Percentiles rank a stretch among this genome's conserved stretches.
Evolutionary conservation across 2,888 invertebrate genomes (phyloP).

Genomic region (Phorcus lineatus): DNA sequence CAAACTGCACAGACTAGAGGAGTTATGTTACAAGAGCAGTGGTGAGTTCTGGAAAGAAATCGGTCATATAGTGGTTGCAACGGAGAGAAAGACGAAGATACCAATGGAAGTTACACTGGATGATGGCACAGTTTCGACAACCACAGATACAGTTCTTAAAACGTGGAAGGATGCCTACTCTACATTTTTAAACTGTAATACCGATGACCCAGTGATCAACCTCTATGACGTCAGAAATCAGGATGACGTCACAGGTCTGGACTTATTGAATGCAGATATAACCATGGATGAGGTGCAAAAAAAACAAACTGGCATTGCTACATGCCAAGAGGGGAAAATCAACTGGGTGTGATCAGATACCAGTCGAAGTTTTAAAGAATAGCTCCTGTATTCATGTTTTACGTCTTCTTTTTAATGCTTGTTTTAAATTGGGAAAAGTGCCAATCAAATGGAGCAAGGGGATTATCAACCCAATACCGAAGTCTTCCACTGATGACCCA

Average conservation of each 20-base stretch:
- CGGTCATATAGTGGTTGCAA: background rate
- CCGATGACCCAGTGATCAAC: background rate
- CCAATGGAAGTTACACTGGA: background rate
- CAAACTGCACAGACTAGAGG: background rate
- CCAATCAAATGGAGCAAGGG: background rate
- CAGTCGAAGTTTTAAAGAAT: background rate
- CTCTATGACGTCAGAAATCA: background rate
- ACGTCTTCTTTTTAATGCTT: background rate
- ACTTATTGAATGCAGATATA: background rate
- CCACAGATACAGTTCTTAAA: background rate
- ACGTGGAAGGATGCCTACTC: background rate
- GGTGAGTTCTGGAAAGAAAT: background rate
- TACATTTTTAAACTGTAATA: background rate
- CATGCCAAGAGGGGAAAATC: background rate
- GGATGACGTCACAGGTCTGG: background rate
- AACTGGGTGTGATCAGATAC: background rate
- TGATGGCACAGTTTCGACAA: background rate
- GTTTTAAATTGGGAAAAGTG: background rate
- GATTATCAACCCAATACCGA: background rate
- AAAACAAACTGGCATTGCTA: too few relatives aligned
- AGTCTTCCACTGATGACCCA: background rate
- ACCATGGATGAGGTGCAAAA: background rate
- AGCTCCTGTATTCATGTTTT: background rate
- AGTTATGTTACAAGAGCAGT: background rate
- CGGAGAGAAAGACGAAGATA: background rate